Evolutionary conservation across 2,797 vertebrate genomes (phyloP), one percentile per base, ranked within the genome.

Genomic region (Brotogeris chrysoptera): DNA sequence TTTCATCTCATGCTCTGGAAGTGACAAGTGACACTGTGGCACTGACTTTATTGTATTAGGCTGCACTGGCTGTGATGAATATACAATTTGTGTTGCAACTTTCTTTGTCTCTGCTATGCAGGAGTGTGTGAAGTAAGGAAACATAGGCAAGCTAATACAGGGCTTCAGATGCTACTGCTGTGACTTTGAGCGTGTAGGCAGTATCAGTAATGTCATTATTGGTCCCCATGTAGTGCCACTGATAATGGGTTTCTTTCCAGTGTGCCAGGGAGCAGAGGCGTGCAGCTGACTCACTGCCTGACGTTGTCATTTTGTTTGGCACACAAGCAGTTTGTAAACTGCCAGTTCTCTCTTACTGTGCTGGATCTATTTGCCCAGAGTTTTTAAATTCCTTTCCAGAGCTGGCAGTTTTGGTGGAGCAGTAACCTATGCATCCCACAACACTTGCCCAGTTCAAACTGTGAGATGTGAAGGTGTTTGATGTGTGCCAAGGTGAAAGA

Each of bases 11-110:
- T 71, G 91, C 83, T 82, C 85, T 70, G 79, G 78, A 87, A 96
- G 70, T 96, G 96, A 96, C 82, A 93, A 96, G 95, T 95, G 95
- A 88, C 95, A 95, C 79, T 27, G 71, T 94, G 96, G 92, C 94
- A 55, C 78, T 63, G 91, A 83, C 93, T 97, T 85, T 44, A 93
- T 91, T 95, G 59, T 90, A 84, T 92, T 88, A 95, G 70, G 68
- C 47, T 71, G 68, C 55, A 27, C 73, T 90, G 49, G 71, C 71
- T 92, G 60, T 70, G 64, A 47, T 78, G 95, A 95, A 91, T 90
- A n/a, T 79, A 53, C 71, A 81, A 96, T 46, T 16, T 46, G 39
- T 39, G 47, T 38, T 52, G 66, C 53, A 44, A 5, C 50, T 88
- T 83, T 6, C 57, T 57, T 68, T 85, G 55, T 27, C 38, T 69